Percentiles rank a stretch among this genome's conserved stretches.
phyloP scores from a whole-genome alignment of 30 jellyfish, hydroid and myxozoan species.

The Haliclystus octoradiatus region DNA sequence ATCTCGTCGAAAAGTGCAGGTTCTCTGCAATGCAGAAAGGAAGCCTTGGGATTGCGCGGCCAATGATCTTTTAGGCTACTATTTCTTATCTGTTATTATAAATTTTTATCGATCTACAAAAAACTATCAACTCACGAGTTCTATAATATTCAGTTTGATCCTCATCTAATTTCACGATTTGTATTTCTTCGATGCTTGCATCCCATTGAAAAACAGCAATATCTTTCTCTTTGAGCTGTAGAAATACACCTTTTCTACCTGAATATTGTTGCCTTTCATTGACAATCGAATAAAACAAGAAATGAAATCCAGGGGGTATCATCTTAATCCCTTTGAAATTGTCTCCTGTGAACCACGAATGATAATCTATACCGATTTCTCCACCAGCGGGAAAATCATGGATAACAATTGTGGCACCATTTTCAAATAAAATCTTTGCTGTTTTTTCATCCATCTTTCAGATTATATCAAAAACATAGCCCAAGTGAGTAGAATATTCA shows the following conservation, averaged over 20 bases:
- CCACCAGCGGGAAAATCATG: conserved; percentile 59
- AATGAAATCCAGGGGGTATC: conserved; percentile 84
- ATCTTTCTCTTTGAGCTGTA: conserved; percentile 15
- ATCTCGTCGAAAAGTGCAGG: too few relatives aligned
- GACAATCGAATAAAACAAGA: conserved; percentile 48
- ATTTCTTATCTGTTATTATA: too few relatives aligned
- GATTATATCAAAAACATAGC: too few relatives aligned
- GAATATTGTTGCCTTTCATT: conserved; percentile 38
- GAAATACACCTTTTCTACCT: conserved; percentile 65
- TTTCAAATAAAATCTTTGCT: not conserved
- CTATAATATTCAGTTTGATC: conserved; percentile 5
- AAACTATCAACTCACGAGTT: not conserved
- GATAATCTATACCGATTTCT: conserved; percentile 86
- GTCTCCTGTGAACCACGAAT: conserved; percentile 78
- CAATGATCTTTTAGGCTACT: too few relatives aligned
- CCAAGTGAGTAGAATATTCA: too few relatives aligned
- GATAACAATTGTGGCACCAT: conserved; percentile 21
- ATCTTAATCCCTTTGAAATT: conserved; percentile 51
- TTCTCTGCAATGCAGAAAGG: too few relatives aligned
- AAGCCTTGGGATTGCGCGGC: too few relatives aligned
- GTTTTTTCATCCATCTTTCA: not conserved
- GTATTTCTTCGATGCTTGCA: conserved; percentile 5
- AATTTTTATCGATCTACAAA: too few relatives aligned
- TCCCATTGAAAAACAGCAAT: conserved; percentile 8
- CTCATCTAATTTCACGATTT: not conserved